These are phyloP conservation scores for Lota lota DNA, from an alignment of 2,113 vertebrate genomes.

Conservation along the genomic window DNA sequence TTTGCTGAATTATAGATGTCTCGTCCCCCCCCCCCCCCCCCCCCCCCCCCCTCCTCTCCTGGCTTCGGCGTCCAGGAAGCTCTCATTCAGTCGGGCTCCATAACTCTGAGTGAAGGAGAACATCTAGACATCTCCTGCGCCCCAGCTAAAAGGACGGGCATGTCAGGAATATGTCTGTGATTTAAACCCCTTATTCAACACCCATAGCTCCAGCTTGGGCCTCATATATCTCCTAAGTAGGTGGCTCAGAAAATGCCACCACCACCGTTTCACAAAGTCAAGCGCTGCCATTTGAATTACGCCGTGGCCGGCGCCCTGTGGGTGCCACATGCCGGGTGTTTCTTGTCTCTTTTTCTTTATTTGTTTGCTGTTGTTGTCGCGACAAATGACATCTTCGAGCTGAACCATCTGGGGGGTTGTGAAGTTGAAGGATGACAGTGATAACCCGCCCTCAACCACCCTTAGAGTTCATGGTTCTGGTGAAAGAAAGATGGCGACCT, in stretches of 20 bases:
- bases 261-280: conserved; percentile 60
- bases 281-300: conserved; percentile 59
- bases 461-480: conserved; percentile 21
- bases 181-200: conserved; percentile 44
- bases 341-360: background rate
- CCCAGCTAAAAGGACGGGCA: conserved; percentile 41
- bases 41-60: conserved; percentile 38
- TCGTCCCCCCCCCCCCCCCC: conserved; percentile 38
- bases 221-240: conserved; percentile 52
- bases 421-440: conserved; percentile 60
- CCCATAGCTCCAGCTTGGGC: conserved; percentile 33
- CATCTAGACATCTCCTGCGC: conserved; percentile 40
- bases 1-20: conserved; percentile 71
- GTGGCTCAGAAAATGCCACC: conserved; percentile 44
- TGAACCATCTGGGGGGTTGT: conserved; percentile 48
- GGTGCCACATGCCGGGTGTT: conserved; percentile 36
- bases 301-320: conserved; percentile 54
- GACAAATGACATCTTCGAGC: conserved; percentile 53
- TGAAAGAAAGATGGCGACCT: conserved; percentile 25
- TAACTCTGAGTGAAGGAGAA: conserved; percentile 47
- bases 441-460: conserved; percentile 48
- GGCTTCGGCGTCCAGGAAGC: conserved; percentile 45
- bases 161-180: conserved; percentile 38
- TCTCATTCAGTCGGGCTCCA: conserved; percentile 56
- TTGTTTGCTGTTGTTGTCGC: conserved; percentile 10